Evolutionary conservation across 2,113 vertebrate species (phyloP), one percentile per base, ranked within the genome.

Genomic region (Marmota monax): DNA sequence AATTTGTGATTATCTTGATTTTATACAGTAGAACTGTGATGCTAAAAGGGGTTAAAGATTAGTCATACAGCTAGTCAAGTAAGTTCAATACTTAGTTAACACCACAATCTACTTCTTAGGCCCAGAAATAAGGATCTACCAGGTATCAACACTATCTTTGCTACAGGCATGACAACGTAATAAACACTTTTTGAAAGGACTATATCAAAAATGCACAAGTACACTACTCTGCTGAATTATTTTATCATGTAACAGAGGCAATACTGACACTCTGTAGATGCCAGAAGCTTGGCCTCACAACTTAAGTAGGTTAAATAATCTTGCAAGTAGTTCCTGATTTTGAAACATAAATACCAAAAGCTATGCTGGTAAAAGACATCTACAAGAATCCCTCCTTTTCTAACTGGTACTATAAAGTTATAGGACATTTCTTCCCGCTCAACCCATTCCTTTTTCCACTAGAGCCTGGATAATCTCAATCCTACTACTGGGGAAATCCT

Each of bases 261-360:
- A 96, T 51, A 61, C 45, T 96, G 97, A 96, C 82, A 97, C 67
- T 69, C 96, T 93, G 88, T 58, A 90, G 96, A 96, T 92, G 94
- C 78, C 96, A 97, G 96, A 96, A 98, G 93, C 96, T 78, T 96
- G 92, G 80, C 94, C 90, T 92, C 84, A 39, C 84, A 45, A 45
- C 45, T 45, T 45, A 45, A 45, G 7, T 45, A 45, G 45, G 45
- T 45, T 45, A 45, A 45, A 45, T 45, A 85, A 95, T 95, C 88
- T 95, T 96, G 37, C 61, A 96, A 94, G 84, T 84, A 91, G 63
- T 93, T 39, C 90, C 91, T 86, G 34, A 89, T 76, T 95, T 69
- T 87, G 39, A 96, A 96, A 90, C 12, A 89, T 82, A 84, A 96
- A 90, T 80, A 91, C 12, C 37, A 95, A 90, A 0, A 92, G 37